phyloP scores from a whole-genome alignment of 2,797 vertebrate genomes.

The Eremophila alpestris region DNA sequence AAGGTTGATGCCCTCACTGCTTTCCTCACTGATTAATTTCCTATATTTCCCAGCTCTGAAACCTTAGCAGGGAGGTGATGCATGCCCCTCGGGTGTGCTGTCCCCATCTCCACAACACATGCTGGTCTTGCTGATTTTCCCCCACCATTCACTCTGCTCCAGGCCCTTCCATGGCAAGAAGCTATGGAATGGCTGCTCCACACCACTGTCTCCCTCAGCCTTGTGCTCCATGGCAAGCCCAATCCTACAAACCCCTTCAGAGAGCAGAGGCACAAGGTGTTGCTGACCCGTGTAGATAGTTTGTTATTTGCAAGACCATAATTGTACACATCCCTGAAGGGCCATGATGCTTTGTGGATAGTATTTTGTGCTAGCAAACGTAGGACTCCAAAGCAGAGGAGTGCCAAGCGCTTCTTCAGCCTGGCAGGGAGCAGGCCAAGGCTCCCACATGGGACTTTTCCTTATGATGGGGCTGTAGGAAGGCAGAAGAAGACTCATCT shows the following conservation, averaged over 20 bases:
- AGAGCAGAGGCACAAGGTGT: not conserved
- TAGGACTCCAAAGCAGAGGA: not conserved
- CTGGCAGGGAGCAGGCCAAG: not conserved
- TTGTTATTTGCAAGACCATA: not conserved
- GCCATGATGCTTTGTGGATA: not conserved
- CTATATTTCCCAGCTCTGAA: not conserved
- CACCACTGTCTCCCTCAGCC: accelerated
- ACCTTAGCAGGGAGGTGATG: too few species aligned
- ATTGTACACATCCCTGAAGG: not conserved
- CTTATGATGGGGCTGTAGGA: not conserved
- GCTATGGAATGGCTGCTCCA: accelerated
- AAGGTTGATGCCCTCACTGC: not conserved
- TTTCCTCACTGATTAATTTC: not conserved
- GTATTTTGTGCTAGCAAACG: accelerated
- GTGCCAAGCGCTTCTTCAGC: accelerated
- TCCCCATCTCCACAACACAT: not conserved
- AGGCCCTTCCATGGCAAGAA: not conserved
- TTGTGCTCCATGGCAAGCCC: accelerated
- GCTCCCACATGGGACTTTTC: not conserved
- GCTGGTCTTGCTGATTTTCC: accelerated
- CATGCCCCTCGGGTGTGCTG: accelerated
- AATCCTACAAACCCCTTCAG: not conserved
- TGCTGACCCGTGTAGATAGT: accelerated
- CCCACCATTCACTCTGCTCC: not conserved
- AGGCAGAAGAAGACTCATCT: not conserved